These are phyloP conservation scores for Oncorhynchus tshawytscha DNA, from an alignment of 2,113 vertebrate genomes.

Conservation along the genomic window DNA sequence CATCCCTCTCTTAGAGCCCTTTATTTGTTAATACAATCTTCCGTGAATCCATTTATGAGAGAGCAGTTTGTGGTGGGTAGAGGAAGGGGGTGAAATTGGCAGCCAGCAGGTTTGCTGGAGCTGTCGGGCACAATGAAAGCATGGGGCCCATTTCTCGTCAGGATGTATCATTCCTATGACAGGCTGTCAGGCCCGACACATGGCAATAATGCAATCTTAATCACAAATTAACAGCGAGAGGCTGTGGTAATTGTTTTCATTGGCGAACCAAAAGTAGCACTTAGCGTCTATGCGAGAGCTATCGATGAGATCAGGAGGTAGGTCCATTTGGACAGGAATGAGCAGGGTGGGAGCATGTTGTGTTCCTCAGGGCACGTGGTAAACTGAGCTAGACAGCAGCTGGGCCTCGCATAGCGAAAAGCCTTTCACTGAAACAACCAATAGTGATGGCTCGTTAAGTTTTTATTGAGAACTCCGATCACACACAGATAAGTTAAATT, in stretches of 20 bases:
- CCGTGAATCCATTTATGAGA: slow-evolving; percentile 23
- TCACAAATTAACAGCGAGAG: slow-evolving; percentile 16
- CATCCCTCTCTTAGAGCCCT: slow-evolving; percentile 34
- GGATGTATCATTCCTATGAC: slow-evolving; percentile 19
- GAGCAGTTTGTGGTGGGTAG: slow-evolving; percentile 27
- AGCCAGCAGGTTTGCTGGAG: slow-evolving; percentile 29
- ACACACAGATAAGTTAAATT: slow-evolving; percentile 15
- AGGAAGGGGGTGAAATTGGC: slow-evolving; percentile 34
- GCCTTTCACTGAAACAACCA: slow-evolving; percentile 5
- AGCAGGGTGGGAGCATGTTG: not conserved
- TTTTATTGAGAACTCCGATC: slow-evolving; percentile 20
- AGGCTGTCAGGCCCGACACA: slow-evolving; percentile 28
- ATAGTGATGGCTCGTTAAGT: slow-evolving; percentile 31
- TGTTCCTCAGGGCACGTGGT: not conserved
- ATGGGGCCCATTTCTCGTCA: slow-evolving; percentile 7
- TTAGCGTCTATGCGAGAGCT: slow-evolving; percentile 4
- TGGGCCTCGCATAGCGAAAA: not conserved
- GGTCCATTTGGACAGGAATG: slow-evolving; percentile 13
- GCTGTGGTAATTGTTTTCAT: slow-evolving; percentile 17
- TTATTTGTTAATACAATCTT: slow-evolving; percentile 52
- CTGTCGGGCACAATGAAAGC: slow-evolving; percentile 23
- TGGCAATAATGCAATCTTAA: slow-evolving; percentile 20
- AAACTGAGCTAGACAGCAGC: slow-evolving; percentile 5
- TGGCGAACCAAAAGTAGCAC: slow-evolving; percentile 13
- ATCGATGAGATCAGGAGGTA: slow-evolving; percentile 6